These are phyloP conservation scores for Rynchops niger DNA, from an alignment of 2,113 vertebrate species.

Conservation along the genomic window DNA sequence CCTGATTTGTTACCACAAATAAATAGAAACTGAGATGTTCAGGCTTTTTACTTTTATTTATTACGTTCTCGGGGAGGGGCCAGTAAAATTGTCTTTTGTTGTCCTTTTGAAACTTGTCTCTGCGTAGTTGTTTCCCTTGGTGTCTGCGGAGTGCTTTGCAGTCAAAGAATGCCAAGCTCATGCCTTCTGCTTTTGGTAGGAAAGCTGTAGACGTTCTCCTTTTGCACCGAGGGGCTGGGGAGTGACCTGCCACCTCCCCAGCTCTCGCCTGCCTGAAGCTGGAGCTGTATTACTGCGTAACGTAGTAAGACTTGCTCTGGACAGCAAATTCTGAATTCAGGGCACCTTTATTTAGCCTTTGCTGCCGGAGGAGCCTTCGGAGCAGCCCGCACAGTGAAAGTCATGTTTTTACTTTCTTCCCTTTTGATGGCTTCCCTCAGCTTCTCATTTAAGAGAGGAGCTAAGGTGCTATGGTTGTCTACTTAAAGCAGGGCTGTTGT, in stretches of 20 bases:
- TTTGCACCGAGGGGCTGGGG: not conserved
- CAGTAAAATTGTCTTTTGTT: not conserved
- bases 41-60: constrained; percentile 4
- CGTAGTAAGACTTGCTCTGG: not conserved
- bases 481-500: not conserved
- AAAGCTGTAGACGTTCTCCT: not conserved
- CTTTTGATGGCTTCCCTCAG: not conserved
- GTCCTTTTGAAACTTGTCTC: not conserved
- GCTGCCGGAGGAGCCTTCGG: not conserved
- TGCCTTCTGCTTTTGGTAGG: not conserved
- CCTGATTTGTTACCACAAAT: constrained; percentile 1
- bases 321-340: not conserved
- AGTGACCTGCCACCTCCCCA: not conserved
- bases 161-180: not conserved
- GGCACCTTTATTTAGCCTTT: not conserved
- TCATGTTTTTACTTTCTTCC: not conserved
- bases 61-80: not conserved
- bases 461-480: not conserved
- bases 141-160: not conserved
- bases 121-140: not conserved
- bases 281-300: not conserved
- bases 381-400: not conserved
- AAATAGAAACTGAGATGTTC: not conserved
- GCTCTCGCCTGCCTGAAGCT: not conserved
- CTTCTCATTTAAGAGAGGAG: not conserved